Percentiles rank a stretch among this genome's conserved stretches.
Conservation (phyloP, 2,888 invertebrate species). For the Cyrtodaria siliqua region DNA sequence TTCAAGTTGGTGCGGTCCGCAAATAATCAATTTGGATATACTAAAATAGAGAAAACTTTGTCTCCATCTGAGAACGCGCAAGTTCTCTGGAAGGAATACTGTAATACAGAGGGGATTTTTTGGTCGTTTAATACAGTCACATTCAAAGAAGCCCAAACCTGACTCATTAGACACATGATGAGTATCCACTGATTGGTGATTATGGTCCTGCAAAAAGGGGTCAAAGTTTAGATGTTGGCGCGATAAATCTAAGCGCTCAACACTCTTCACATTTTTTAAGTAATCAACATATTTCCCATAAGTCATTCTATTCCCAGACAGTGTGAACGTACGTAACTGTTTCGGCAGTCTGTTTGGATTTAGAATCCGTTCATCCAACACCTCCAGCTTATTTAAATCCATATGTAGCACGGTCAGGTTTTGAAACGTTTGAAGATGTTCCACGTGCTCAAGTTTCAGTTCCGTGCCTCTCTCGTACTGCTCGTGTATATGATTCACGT, state of each 20-base stretch:
- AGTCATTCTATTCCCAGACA: slow-evolving; percentile 48
- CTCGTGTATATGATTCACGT: slow-evolving; percentile 38
- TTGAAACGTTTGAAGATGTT: slow-evolving; percentile 35
- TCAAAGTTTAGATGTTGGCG: slow-evolving; percentile 51
- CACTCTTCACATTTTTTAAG: slow-evolving; percentile 2
- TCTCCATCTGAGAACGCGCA: slow-evolving; percentile 18
- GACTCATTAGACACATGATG: too few species aligned
- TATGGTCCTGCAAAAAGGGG: slow-evolving; percentile 31
- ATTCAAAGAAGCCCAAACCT: too few species aligned
- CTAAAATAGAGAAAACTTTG: slow-evolving; percentile 32
- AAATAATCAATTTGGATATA: slow-evolving; percentile 7
- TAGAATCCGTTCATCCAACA: slow-evolving; percentile 39
- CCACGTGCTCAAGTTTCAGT: slow-evolving; percentile 14
- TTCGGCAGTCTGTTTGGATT: slow-evolving; percentile 6
- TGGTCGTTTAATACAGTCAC: too few species aligned
- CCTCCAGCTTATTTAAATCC: slow-evolving; percentile 59
- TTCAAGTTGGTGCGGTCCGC: slow-evolving; percentile 17
- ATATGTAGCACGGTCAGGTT: slow-evolving; percentile 28
- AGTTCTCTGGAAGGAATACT: not conserved
- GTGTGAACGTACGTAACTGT: slow-evolving; percentile 15
- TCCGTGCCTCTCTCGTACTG: slow-evolving; percentile 21
- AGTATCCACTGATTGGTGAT: not conserved
- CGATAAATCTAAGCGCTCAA: slow-evolving; percentile 42
- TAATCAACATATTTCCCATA: slow-evolving; percentile 21
- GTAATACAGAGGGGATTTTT: too few species aligned